phyloP scores from a whole-genome alignment of 2,797 vertebrate species.

The Petrocephalus schoutedeni region DNA sequence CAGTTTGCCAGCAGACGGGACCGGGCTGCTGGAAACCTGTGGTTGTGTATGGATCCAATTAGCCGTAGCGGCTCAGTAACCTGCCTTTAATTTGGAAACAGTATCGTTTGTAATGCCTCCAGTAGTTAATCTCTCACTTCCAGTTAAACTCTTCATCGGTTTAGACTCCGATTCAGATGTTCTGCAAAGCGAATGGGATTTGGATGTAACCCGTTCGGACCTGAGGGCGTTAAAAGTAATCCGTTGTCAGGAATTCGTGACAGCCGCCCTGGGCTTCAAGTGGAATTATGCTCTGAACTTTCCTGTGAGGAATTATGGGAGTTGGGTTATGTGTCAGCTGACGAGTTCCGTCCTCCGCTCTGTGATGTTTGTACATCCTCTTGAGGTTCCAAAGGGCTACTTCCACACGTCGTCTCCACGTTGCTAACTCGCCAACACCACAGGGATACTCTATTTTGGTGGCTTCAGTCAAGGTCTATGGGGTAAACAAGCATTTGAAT shows the following conservation, averaged over 20 bases:
- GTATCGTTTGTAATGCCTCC: constrained; percentile 13
- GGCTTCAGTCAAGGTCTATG: neutral
- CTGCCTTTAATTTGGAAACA: constrained; percentile 31
- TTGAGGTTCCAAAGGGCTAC: neutral
- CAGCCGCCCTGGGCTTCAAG: neutral
- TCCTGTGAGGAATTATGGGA: constrained; percentile 9
- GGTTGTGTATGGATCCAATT: constrained; percentile 26
- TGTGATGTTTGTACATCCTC: neutral
- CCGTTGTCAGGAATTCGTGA: neutral
- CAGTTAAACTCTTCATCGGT: constrained; percentile 21
- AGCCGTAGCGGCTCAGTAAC: constrained; percentile 12
- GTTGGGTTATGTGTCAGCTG: neutral
- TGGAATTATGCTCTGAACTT: neutral
- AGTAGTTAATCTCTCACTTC: constrained; percentile 24
- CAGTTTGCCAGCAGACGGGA: constrained; percentile 32
- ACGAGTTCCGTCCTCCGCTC: neutral
- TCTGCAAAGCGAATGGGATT: constrained; percentile 2
- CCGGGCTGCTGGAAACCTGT: constrained; percentile 16
- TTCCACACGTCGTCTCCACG: neutral
- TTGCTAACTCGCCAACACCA: neutral
- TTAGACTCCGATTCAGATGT: constrained; percentile 3
- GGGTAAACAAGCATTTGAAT: neutral
- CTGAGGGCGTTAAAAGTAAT: neutral
- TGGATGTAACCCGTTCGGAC: neutral
- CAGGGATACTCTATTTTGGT: neutral